A percentile compares a stretch with the other conserved stretches of the same genome.
Conservation (phyloP, 2,113 vertebrate genomes). For the Excalfactoria chinensis region DNA sequence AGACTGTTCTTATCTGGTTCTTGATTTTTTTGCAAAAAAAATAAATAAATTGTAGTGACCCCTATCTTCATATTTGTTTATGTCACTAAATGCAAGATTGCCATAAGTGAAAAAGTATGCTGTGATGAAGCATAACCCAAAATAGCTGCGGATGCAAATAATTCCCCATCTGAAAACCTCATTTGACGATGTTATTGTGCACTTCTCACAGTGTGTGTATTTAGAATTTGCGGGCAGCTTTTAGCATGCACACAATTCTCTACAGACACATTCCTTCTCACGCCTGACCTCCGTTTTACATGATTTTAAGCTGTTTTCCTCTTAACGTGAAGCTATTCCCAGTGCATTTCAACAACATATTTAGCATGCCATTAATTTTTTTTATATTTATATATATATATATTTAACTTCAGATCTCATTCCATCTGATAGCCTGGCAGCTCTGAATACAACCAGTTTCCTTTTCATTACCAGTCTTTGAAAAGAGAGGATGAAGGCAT, state of each 20-base stretch:
- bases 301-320: constrained; percentile 57
- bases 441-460: constrained; percentile 39
- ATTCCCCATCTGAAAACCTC: not conserved
- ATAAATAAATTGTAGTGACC: not conserved
- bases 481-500: constrained; percentile 5
- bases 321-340: constrained; percentile 42
- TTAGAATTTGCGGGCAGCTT: constrained; percentile 28
- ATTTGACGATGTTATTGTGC: not conserved
- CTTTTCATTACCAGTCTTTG: constrained; percentile 41
- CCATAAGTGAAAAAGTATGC: not conserved
- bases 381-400: not conserved
- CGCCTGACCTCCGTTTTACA: constrained; percentile 49
- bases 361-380: constrained; percentile 65
- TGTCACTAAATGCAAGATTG: constrained; percentile 5
- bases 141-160: not conserved
- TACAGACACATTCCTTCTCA: constrained; percentile 34
- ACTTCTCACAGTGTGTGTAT: not conserved
- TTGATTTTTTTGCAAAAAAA: not conserved
- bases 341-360: constrained; percentile 47
- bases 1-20: not conserved
- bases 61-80: constrained; percentile 34
- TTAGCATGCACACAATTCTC: constrained; percentile 45
- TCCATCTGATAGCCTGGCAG: constrained; percentile 57
- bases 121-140: not conserved
- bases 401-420: constrained; percentile 40